Conservation (phyloP, 1,140 invertebrate genomes). For the Rhagoletis pomonella region DNA sequence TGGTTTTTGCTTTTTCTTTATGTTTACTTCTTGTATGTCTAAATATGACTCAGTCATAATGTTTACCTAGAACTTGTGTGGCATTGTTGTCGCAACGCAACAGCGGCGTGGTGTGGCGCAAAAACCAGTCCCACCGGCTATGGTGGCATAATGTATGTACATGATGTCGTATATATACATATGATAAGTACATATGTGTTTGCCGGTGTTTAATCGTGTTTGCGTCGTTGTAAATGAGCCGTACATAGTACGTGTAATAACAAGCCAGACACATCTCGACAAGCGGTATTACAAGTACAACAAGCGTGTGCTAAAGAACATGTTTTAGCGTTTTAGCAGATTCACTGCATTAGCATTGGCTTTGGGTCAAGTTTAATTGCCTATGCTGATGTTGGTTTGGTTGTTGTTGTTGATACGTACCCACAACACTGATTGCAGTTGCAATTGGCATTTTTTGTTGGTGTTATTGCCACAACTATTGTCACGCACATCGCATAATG, state of each 20-base stretch:
- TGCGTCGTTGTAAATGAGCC: not conserved
- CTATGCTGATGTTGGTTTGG: no score
- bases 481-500: not conserved
- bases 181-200: no score
- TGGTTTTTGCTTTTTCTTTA: not conserved
- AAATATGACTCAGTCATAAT: conserved; percentile 21
- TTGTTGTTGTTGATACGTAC: not conserved
- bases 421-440: not conserved
- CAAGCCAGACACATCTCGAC: not conserved
- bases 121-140: conserved; percentile 37
- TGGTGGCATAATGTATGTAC: not conserved
- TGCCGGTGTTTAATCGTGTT: not conserved
- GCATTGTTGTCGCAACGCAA: conserved; percentile 19
- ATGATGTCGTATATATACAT: no score
- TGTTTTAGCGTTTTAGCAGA: conserved; percentile 20
- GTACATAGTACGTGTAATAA: not conserved
- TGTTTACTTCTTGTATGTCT: not conserved
- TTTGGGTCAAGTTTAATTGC: conserved; percentile 50
- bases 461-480: not conserved
- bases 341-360: conserved; percentile 31
- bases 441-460: not conserved
- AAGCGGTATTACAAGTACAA: no score
- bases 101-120: not conserved
- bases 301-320: conserved; percentile 40
- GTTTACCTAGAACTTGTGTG: conserved; percentile 36